Evolutionary conservation across 2,113 vertebrate species (phyloP), one percentile per base, ranked within the genome.

Genomic region (Hydrolagus affinis): DNA sequence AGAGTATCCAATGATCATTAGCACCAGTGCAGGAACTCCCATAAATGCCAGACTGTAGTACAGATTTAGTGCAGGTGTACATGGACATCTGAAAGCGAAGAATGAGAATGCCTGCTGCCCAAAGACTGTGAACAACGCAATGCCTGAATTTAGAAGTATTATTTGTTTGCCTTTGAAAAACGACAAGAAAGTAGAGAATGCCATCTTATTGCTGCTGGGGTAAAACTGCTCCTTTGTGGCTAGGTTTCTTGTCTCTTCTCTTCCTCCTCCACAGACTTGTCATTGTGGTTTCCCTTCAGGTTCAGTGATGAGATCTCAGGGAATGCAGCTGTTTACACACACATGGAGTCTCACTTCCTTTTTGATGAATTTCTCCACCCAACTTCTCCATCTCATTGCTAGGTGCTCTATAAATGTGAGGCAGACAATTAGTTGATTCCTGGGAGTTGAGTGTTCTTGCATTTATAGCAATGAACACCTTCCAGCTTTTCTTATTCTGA

Each of bases 41-140:
- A 93, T 87, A 87, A 94, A 94, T 87, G 93, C 91, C 25, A 93
- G 87, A 2, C 93, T 92, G 0, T 94, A 95, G 17, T 86, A 90
- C 85, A 94, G 89, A 14, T 94, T 95, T 71, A 91, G 90, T 10
- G 91, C 91, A 23, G 86, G 87, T 0, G 93, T 92, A 76, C 93
- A 94, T 4, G 94, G 94, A 86, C 94, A 95, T 15, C 74, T 92
- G 86, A 94, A 94, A 0, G 91, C 91, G 62, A 91, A 92, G 62
- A 91, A 91, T 11, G 93, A 94, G 73, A 94, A 92, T 0, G 94
- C 89, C 0, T 93, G 93, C 85, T 94, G 93, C 25, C 92, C 92
- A 0, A 90, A 88, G 23, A 92, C 87, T 2, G 93, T 95, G 77
- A 90, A 15, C 32, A 90, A 87, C 0, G 91, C 91, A 80, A 94